Evolutionary conservation across 2,113 vertebrate species (phyloP), one percentile per base, ranked within the genome.

Genomic region (Oncorhynchus masou): DNA sequence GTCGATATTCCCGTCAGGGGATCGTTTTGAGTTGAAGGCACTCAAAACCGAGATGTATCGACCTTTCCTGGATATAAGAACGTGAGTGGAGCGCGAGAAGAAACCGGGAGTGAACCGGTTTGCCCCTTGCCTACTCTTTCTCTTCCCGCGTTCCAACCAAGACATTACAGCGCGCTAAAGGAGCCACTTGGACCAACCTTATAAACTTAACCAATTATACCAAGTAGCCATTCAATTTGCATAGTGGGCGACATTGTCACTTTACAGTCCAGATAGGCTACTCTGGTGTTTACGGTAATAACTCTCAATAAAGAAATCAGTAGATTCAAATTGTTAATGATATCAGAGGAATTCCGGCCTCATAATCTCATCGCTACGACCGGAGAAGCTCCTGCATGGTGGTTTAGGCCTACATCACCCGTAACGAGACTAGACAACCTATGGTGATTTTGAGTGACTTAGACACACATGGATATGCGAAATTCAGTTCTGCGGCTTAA

Each of bases 1-100:
- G 84, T 89, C 83, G 73, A 86, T 86, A 24, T 73, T 74, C 74
- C 66, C 51, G 25, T 68, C 5, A 75, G 76, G 59, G 75, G 48
- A 27, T 57, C 48, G 11, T 19, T 68, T 48, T 29, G 68, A 72
- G 60, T 70, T 70, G 62, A 68, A 57, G 64, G 48, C 64, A 12
- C 31, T 19, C 64, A 2, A 68, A 77, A 49, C 66, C 39, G 9
- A 71, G 84, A 27, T 24, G 51, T 74, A 80, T 81, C 49, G 82
- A 87, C 77, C 75, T 22, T 72, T 49, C 15, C 60, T 39, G 68
- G 74, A 71, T 54, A 78, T 74, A 73, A 76, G 68, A 76, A 84
- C n/a, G 11, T 13, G 57, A 31, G 16, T 13, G 25, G 22, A 27
- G n/a, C 57, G 31, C 49, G 34, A 65, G 15, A 34, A 77, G 67